Base-by-base conservation (phyloP, 2,888 invertebrate genomes). In the Sialis fuliginosa region DNA sequence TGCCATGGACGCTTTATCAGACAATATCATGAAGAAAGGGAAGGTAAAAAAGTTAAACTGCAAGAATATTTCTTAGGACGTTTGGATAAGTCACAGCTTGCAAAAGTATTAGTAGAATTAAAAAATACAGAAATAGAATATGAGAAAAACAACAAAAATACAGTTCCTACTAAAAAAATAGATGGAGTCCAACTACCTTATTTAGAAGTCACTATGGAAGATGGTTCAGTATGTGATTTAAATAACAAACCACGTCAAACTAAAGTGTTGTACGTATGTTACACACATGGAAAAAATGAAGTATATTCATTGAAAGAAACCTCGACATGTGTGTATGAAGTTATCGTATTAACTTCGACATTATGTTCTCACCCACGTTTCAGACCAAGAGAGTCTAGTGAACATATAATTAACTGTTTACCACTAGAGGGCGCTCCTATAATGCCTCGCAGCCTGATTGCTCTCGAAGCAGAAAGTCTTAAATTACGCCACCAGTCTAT, bases 11-110 rank as follows among this genome's bases (percentile, higher is more conserved):
- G 78, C 54, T 85, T 83, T 62, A 77, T 97, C 4, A 74, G 89
- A 31, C 97, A 98, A 62, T 98, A 89, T 62, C 96, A 98, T 62
- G 96, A 97, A 61, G 91, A 92, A 56, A 75, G 90, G 54, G 93
- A 92, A 62, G 84, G 79, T 64, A 81, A 88, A 65, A 77, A 79
- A 61, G 74, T 85, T 1, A 85, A 81, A 59, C 66, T 79, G 0
- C 92, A 92, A 59, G 89, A 92, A 61, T 95, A 83, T 60, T 83
- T 72, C 56, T 69, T 95, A 1, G 93, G 93, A 0, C 75, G 76
- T 52, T 86, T 83, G 79, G 79, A 76, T 54, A 68, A 73, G 30
- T 71, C 74, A 4, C 75, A 81, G 54, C 74, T 79, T 50, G 66
- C 72, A n/a, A 68, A 71, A 48, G 58, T 78, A 1, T 66, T 74